A percentile compares a stretch with the other conserved stretches of the same genome.
Conservation (phyloP, 2,113 vertebrate genomes). For the Gymnogyps californianus region DNA sequence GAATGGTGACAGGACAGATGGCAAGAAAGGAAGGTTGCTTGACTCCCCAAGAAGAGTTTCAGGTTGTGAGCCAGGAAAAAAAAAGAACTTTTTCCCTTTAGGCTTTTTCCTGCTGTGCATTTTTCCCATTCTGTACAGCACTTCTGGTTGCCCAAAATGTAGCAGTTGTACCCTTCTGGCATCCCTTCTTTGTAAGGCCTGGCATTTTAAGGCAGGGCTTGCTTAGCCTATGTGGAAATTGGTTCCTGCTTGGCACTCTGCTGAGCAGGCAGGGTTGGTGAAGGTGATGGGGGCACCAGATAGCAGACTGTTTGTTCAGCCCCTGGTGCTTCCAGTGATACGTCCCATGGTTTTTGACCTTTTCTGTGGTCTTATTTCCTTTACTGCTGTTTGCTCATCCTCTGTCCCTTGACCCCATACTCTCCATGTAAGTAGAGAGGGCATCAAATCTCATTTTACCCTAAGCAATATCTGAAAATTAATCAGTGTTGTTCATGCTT, state of each 20-base stretch:
- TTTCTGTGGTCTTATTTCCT: not conserved
- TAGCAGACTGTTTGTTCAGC: not conserved
- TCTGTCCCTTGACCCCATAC: not conserved
- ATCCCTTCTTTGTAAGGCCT: not conserved
- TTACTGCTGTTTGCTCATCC: not conserved
- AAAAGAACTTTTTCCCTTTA: not conserved
- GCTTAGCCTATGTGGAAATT: accelerated
- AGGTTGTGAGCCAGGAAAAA: not conserved
- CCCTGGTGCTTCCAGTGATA: not conserved
- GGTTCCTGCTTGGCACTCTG: not conserved
- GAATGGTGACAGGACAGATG: accelerated
- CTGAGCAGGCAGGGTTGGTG: not conserved
- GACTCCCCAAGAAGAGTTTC: not conserved
- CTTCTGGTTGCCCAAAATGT: not conserved
- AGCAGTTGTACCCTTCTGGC: accelerated
- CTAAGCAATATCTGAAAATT: not conserved
- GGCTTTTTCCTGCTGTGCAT: not conserved
- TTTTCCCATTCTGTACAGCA: not conserved
- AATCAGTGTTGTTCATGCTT: not conserved
- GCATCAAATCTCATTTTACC: not conserved
- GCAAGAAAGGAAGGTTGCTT: not conserved
- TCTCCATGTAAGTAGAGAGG: not conserved
- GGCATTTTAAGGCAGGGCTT: too few relatives aligned
- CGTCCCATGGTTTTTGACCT: accelerated
- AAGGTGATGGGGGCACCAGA: not conserved